Percentiles rank a stretch among this genome's conserved stretches.
phyloP scores from a whole-genome alignment of 2,797 vertebrate species.

The Mormyrops boulengeri region DNA sequence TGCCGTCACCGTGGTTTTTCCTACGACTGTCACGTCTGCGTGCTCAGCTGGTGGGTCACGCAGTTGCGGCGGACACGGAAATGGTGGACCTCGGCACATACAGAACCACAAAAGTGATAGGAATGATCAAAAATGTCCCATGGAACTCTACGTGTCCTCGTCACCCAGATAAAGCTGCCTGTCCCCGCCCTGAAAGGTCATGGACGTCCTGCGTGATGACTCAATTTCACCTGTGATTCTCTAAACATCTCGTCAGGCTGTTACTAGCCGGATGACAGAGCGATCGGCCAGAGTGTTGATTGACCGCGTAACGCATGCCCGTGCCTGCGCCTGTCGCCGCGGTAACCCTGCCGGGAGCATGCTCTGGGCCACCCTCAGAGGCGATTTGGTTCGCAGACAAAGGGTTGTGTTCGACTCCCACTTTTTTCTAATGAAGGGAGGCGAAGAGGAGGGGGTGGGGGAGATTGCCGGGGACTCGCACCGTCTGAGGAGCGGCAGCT shows the following conservation, averaged over 20 bases:
- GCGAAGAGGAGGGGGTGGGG: neutral
- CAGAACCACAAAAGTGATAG: constrained; percentile 29
- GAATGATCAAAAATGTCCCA: constrained; percentile 37
- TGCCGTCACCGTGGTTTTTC: constrained; percentile 40
- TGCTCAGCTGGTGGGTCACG: constrained; percentile 27
- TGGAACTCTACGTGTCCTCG: constrained; percentile 34
- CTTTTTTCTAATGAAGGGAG: constrained; percentile 6
- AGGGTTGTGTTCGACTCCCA: constrained; percentile 22
- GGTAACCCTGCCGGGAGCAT: constrained; percentile 38
- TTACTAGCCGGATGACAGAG: constrained; percentile 49
- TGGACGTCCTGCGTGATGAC: constrained; percentile 35
- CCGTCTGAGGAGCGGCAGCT: constrained; percentile 33
- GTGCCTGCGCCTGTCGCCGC: constrained; percentile 49
- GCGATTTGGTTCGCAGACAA: constrained; percentile 14
- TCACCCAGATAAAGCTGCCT: constrained; percentile 30
- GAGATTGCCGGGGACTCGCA: constrained; percentile 20
- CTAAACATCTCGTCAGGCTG: constrained; percentile 43
- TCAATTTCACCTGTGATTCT: constrained; percentile 41
- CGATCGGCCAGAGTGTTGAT: constrained; percentile 44
- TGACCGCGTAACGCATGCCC: constrained; percentile 51
- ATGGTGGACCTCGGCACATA: constrained; percentile 22
- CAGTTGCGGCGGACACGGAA: constrained; percentile 43
- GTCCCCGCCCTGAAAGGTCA: neutral
- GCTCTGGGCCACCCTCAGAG: neutral
- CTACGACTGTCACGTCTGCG: constrained; percentile 36